Evolutionary conservation across 2,797 vertebrate species (phyloP).

Genomic region (Caiman crocodilus): DNA sequence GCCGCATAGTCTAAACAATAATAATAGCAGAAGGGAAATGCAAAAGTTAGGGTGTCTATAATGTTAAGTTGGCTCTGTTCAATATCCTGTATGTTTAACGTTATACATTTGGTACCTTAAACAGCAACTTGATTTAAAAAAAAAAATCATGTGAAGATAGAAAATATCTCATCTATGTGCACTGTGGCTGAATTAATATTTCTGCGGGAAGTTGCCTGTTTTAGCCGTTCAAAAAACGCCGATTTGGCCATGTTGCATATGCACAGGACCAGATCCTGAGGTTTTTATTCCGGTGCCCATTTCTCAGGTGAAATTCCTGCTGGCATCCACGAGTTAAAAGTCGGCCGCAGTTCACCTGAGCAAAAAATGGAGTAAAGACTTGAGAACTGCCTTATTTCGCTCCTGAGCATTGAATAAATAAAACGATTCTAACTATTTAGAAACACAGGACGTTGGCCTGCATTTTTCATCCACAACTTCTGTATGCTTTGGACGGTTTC

Average conservation of each 20-base stretch:
- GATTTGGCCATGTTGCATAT: slow-evolving; percentile 31
- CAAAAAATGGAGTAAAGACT: slow-evolving; percentile 21
- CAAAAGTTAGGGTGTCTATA: slow-evolving; percentile 19
- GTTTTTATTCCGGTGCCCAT: slow-evolving; percentile 46
- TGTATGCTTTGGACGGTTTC: slow-evolving; percentile 67
- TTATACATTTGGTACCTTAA: slow-evolving; percentile 17
- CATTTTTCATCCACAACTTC: slow-evolving; percentile 65
- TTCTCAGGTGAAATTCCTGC: slow-evolving; percentile 17
- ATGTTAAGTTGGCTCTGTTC: slow-evolving; percentile 32
- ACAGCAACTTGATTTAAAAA: slow-evolving; percentile 59
- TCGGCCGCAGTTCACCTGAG: slow-evolving; percentile 39
- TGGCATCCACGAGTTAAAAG: neutral
- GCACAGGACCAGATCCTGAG: neutral
- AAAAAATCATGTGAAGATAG: slow-evolving; percentile 47
- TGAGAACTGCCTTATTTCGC: neutral
- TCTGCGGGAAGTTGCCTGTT: neutral
- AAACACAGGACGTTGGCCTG: slow-evolving; percentile 42
- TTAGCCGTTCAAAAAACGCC: slow-evolving; percentile 52
- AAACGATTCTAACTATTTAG: neutral
- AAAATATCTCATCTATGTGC: slow-evolving; percentile 14
- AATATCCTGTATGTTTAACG: slow-evolving; percentile 26
- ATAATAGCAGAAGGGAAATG: neutral
- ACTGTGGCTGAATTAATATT: slow-evolving; percentile 38
- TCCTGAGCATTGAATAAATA: slow-evolving; percentile 3
- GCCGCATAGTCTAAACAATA: neutral